These are phyloP conservation scores for Panthera uncia DNA, from an alignment of 2,113 vertebrate species.

Conservation along the genomic window DNA sequence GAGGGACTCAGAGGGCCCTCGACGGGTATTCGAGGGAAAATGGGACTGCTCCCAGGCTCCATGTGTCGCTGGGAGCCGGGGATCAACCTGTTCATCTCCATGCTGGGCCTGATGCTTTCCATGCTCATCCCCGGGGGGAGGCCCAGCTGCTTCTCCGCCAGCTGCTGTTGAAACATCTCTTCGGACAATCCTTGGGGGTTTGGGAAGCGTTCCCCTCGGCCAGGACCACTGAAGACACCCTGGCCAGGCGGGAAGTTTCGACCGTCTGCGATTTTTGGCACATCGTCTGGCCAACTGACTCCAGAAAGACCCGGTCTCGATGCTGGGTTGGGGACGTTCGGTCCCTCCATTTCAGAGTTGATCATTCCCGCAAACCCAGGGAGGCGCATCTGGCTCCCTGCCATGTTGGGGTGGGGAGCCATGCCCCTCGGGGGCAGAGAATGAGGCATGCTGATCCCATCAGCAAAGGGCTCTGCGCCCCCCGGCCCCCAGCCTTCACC, in stretches of 20 bases:
- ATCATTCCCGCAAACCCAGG: conserved; percentile 97
- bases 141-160: conserved; percentile 94
- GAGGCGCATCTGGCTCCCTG: conserved; percentile 92
- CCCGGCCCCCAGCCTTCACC: conserved; percentile 95
- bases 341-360: conserved; percentile 96
- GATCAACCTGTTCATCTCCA: conserved; percentile 96
- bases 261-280: conserved; percentile 96
- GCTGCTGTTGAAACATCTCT: conserved; percentile 96
- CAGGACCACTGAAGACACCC: conserved; percentile 94
- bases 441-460: conserved; percentile 91
- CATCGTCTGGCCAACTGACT: conserved; percentile 97
- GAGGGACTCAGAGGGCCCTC: conserved; percentile 98
- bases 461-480: conserved; percentile 92
- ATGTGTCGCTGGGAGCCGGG: conserved; percentile 91
- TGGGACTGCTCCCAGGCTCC: conserved; percentile 91
- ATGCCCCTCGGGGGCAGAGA: conserved; percentile 94
- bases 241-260: conserved; percentile 95
- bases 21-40: conserved; percentile 95
- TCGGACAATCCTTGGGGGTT: conserved; percentile 94
- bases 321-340: conserved; percentile 87
- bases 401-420: conserved; percentile 90
- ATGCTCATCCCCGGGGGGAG: conserved; percentile 94
- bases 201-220: conserved; percentile 96
- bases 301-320: conserved; percentile 91
- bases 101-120: conserved; percentile 85